These are phyloP conservation scores for Xanthostigma xanthostigma DNA, from an alignment of 2,888 invertebrate genomes.

Conservation along the genomic window DNA sequence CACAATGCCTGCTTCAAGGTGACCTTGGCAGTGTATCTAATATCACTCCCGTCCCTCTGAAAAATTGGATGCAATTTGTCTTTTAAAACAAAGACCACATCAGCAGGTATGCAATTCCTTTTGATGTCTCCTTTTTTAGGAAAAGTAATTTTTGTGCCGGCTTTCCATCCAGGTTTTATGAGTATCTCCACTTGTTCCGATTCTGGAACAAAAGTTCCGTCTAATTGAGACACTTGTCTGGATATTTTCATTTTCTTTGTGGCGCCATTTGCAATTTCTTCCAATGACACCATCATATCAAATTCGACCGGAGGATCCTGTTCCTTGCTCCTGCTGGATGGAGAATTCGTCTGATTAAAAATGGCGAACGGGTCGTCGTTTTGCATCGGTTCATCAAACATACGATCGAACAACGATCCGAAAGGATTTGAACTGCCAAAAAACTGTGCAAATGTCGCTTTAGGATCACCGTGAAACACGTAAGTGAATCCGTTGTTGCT, in stretches of 20 bases:
- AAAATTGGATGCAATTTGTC: slow-evolving; percentile 80
- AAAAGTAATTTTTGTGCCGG: slow-evolving; percentile 93
- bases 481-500: slow-evolving; percentile 55
- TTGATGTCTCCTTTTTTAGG: slow-evolving; percentile 88
- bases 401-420: slow-evolving; percentile 63
- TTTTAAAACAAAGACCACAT: slow-evolving; percentile 84
- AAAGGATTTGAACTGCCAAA: slow-evolving; percentile 90
- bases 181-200: slow-evolving; percentile 85
- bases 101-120: slow-evolving; percentile 80
- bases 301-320: slow-evolving; percentile 82
- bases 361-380: slow-evolving; percentile 30
- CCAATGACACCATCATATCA: slow-evolving; percentile 76
- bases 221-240: slow-evolving; percentile 61
- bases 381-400: slow-evolving; percentile 30
- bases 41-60: slow-evolving; percentile 81
- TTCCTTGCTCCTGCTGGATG: slow-evolving; percentile 27
- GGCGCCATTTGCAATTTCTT: slow-evolving; percentile 82
- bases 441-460: slow-evolving; percentile 92
- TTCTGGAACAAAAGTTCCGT: slow-evolving; percentile 66
- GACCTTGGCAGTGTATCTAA: slow-evolving; percentile 70
- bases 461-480: slow-evolving; percentile 84
- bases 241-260: slow-evolving; percentile 97
- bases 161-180: slow-evolving; percentile 93
- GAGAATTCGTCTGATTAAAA: slow-evolving; percentile 52
- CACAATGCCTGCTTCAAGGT: slow-evolving; percentile 78